A percentile compares a stretch with the other conserved stretches of the same genome.
Evolutionary conservation across 2,113 vertebrate species (phyloP).

Genomic region (Ciconia stormi): DNA sequence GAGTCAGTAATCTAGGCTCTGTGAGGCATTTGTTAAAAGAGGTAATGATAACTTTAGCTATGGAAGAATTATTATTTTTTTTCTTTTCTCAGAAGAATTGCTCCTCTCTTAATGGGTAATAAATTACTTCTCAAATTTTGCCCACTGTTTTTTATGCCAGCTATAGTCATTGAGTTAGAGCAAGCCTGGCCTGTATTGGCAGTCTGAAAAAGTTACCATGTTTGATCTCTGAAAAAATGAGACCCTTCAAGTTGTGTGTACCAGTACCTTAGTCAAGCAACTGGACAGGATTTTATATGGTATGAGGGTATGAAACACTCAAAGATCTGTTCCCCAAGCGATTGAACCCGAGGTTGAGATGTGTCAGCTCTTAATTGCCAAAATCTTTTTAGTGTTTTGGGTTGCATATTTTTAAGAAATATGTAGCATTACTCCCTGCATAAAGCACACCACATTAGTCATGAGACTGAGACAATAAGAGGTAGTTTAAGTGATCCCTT

Average conservation of each 20-base stretch:
- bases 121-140: not conserved
- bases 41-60: not conserved
- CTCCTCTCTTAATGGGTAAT: not conserved
- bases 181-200: not conserved
- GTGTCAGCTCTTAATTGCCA: not conserved
- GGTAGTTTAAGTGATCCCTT: not conserved
- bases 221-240: not conserved
- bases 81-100: not conserved
- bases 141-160: not conserved
- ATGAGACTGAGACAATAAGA: not conserved
- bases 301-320: not conserved
- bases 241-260: not conserved
- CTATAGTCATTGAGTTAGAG: not conserved
- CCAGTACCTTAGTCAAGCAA: not conserved
- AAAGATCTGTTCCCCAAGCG: not conserved
- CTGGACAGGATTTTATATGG: not conserved
- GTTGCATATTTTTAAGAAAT: not conserved
- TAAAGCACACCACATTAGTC: not conserved
- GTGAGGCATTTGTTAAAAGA: not conserved
- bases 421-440: not conserved
- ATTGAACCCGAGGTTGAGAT: not conserved
- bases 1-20: not conserved
- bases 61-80: not conserved
- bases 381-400: not conserved
- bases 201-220: not conserved